Percentiles rank a stretch among this genome's conserved stretches.
These are phyloP conservation scores for Grammomys surdaster DNA, from an alignment of 2,113 vertebrate species.

Conservation along the genomic window DNA sequence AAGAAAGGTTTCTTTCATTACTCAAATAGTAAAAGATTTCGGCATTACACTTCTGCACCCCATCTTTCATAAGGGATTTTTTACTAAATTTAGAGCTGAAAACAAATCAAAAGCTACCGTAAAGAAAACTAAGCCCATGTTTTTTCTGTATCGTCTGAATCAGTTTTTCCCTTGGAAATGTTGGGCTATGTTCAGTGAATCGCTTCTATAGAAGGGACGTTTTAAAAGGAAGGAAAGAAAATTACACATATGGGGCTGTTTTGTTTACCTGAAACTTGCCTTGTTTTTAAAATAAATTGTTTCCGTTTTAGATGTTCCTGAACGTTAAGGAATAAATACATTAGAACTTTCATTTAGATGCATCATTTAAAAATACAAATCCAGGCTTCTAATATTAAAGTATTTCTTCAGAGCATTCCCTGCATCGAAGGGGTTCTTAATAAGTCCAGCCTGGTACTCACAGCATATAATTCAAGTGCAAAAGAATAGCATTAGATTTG, in stretches of 20 bases:
- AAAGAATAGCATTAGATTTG: conserved; percentile 41
- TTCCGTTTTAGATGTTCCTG: conserved; percentile 40
- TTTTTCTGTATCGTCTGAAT: conserved; percentile 46
- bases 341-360: conserved; percentile 49
- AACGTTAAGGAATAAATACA: conserved; percentile 16
- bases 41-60: background rate
- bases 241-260: conserved; percentile 14
- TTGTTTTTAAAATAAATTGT: conserved; percentile 54
- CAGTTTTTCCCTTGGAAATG: conserved; percentile 67
- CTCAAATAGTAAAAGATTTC: background rate
- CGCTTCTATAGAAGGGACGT: conserved; percentile 48
- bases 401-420: conserved; percentile 28
- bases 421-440: background rate
- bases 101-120: conserved; percentile 52
- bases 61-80: conserved; percentile 25
- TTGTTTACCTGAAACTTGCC: conserved; percentile 58
- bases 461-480: conserved; percentile 7
- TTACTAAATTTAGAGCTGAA: conserved; percentile 21
- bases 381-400: conserved; percentile 28
- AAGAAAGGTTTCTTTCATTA: conserved; percentile 34
- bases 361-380: conserved; percentile 53
- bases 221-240: conserved; percentile 26
- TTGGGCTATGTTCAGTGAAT: conserved; percentile 58
- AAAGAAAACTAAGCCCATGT: conserved; percentile 1
- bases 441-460: background rate